These are phyloP conservation scores for Hippopotamus amphibius DNA, from an alignment of 2,113 vertebrate genomes.

Conservation along the genomic window DNA sequence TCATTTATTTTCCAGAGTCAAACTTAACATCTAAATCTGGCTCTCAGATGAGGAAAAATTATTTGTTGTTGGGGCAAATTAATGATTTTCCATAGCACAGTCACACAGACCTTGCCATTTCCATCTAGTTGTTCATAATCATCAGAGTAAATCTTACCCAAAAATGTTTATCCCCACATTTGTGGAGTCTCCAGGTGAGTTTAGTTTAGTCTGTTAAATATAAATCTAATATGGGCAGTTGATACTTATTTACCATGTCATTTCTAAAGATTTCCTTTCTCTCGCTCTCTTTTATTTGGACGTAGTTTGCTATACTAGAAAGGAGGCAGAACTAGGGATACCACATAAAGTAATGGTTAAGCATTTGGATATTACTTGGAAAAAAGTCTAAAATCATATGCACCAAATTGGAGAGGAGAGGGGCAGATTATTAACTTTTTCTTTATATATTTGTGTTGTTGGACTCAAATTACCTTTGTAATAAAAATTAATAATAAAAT, in stretches of 20 bases:
- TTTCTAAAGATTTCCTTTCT: conserved; percentile 3
- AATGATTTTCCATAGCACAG: not conserved
- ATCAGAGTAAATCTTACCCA: not conserved
- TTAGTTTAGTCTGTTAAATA: not conserved
- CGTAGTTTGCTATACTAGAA: not conserved
- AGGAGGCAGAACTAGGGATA: not conserved
- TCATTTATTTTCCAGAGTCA: conserved; percentile 30
- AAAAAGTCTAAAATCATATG: not conserved
- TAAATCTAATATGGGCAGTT: not conserved
- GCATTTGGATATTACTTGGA: not conserved
- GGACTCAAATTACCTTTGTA: not conserved
- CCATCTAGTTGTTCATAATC: not conserved
- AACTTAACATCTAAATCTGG: not conserved
- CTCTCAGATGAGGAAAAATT: not conserved
- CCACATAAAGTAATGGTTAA: not conserved
- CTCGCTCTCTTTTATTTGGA: not conserved
- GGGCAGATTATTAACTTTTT: not conserved
- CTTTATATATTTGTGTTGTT: not conserved
- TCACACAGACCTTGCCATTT: conserved; percentile 8
- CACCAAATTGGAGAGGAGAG: not conserved
- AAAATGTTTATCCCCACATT: not conserved
- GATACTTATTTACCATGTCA: not conserved
- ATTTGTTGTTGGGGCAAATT: conserved; percentile 2
- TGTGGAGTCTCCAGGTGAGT: not conserved
- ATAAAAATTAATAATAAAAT: conserved; percentile 19